Evolutionary conservation across 2,797 vertebrate genomes (phyloP).

Genomic region (Neosilurus mollespiculum): DNA sequence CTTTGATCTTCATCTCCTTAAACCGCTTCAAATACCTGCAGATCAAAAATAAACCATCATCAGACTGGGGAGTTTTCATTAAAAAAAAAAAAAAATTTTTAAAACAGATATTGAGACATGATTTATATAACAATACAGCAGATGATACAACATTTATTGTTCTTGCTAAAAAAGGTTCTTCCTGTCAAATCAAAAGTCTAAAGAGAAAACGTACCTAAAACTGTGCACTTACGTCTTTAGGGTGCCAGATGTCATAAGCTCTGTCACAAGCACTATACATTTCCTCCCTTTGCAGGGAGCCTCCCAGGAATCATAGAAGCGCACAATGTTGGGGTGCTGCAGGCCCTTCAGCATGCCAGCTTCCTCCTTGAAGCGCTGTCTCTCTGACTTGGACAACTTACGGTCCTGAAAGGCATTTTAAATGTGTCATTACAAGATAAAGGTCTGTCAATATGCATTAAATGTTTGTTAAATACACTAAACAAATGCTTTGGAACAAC

Average conservation of each 20-base stretch:
- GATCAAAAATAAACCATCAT: background rate
- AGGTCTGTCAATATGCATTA: background rate
- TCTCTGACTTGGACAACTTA: slow-evolving; percentile 91
- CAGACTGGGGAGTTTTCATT: background rate
- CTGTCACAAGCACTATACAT: slow-evolving; percentile 96
- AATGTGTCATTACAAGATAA: background rate
- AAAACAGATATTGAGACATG: too few relatives aligned
- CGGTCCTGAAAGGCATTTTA: slow-evolving; percentile 79
- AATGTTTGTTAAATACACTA: background rate
- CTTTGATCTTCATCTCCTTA: slow-evolving; percentile 99
- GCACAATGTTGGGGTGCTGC: slow-evolving; percentile 98
- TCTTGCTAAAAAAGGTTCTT: too few relatives aligned
- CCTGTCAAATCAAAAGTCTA: background rate
- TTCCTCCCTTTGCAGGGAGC: slow-evolving; percentile 96
- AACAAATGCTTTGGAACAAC: background rate
- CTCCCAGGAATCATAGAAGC: slow-evolving; percentile 99
- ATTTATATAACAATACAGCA: background rate
- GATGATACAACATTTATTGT: background rate
- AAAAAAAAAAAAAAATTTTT: too few relatives aligned
- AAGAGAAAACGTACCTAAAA: background rate
- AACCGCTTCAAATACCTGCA: slow-evolving; percentile 94
- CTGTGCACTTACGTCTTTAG: slow-evolving; percentile 90
- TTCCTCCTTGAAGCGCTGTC: slow-evolving; percentile 97
- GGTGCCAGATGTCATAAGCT: slow-evolving; percentile 98
- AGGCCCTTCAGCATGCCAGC: slow-evolving; percentile 97